A percentile compares a stretch with the other conserved stretches of the same genome.
phyloP scores from a whole-genome alignment of 2,113 vertebrate species.

The Rhegmatorhina hoffmannsi region DNA sequence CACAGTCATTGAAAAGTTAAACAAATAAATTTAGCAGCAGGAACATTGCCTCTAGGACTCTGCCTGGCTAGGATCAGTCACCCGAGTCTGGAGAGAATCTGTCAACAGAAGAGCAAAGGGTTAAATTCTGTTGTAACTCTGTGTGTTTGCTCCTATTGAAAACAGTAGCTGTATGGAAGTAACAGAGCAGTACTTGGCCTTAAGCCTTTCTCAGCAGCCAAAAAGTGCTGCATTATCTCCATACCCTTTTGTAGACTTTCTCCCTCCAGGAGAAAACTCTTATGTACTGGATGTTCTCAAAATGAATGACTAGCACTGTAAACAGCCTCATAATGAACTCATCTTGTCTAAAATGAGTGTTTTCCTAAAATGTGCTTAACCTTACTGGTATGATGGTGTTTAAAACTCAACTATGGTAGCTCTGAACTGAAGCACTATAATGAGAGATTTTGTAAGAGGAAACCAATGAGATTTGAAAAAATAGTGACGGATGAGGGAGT shows the following conservation, averaged over 20 bases:
- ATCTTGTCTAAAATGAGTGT: background rate
- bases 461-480: background rate
- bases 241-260: background rate
- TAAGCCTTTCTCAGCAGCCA: background rate
- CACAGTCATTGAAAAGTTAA: background rate
- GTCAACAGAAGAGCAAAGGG: background rate
- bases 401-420: background rate
- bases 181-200: background rate
- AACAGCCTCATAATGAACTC: background rate
- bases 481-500: background rate
- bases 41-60: background rate
- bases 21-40: background rate
- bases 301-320: background rate
- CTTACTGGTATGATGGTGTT: background rate
- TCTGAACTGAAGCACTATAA: background rate
- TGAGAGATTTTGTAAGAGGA: background rate
- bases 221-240: conserved; percentile 4
- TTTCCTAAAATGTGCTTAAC: background rate
- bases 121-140: conserved; percentile 11
- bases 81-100: background rate
- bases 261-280: conserved; percentile 10
- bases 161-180: background rate
- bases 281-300: background rate
- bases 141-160: background rate
- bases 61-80: background rate